Evolutionary conservation across 2,797 vertebrate species (phyloP), one percentile per base, ranked within the genome.

Genomic region (Iguana delicatissima): DNA sequence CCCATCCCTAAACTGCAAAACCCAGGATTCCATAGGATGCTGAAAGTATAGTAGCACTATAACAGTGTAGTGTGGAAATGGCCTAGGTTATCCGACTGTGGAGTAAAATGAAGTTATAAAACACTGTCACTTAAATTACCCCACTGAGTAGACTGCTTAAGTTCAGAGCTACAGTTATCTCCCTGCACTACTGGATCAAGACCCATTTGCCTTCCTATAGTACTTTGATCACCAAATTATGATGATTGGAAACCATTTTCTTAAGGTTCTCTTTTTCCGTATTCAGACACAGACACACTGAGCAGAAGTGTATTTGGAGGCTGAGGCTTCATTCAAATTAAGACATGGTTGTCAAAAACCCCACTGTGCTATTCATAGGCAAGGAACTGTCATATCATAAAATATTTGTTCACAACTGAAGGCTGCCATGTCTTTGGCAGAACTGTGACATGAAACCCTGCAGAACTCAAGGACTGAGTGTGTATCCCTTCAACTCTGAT

Each of bases 401-500:
- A 81, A 24, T 42, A 72, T 86, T 20, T 59, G 76, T 86, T 90
- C 35, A 52, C 16, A 52, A 80, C 12, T 69, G 20, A 85, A 73
- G 10, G 38, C 22, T 59, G 35, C 22, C 5, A 13, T 18, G 26
- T 26, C 55, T 86, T 52, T 46, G 89, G 88, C 32, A 74, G 46
- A 14, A 32, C 84, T 74, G 55, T 52, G 64, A 62, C 29, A n/a
- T 32, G 81, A 84, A 81, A n/a, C 84, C 26, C 74, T 55, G 8
- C 16, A 26, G 14, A 87, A 13, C 5, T 32, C 5, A 55, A 90
- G n/a, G 91, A 57, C 72, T 92, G 92, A 92, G 88, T 72, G 5
- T 18, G 77, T 93, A 69, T 74, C 80, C 0, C 74, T 93, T 93
- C 94, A 32, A 94, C 93, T 89, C 94, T 87, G 76, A 77, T 96